phyloP scores from a whole-genome alignment of 2,888 invertebrate genomes.

The Teinopalpus imperialis region DNA sequence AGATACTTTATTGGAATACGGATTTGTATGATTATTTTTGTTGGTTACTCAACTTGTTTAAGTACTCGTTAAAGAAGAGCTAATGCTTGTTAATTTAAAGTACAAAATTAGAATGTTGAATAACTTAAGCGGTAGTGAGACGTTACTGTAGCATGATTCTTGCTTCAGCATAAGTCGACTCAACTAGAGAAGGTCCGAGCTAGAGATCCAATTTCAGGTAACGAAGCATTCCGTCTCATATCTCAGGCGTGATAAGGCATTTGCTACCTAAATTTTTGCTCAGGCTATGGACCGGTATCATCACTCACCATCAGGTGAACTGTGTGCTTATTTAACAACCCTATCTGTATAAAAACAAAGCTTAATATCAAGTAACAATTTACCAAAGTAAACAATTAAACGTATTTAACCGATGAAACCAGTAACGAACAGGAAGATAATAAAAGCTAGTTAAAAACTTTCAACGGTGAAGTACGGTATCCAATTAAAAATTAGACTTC shows the following conservation, averaged over 20 bases:
- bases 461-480: slow-evolving; percentile 34
- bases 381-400: not conserved
- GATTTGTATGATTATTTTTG: slow-evolving; percentile 11
- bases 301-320: too few relatives aligned
- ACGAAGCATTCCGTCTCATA: too few relatives aligned
- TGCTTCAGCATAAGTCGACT: too few relatives aligned
- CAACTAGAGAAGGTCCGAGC: too few relatives aligned
- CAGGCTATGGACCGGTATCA: too few relatives aligned
- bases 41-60: not conserved
- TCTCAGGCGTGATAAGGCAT: too few relatives aligned
- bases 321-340: too few relatives aligned
- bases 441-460: slow-evolving; percentile 23
- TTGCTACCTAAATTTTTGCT: too few relatives aligned
- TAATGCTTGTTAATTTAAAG: not conserved
- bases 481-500: slow-evolving; percentile 68
- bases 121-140: not conserved
- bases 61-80: not conserved
- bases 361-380: not conserved
- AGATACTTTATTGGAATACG: slow-evolving; percentile 15
- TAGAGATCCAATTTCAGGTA: too few relatives aligned
- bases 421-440: slow-evolving; percentile 19
- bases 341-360: not conserved
- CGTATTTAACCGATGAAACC: not conserved
- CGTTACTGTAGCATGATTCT: too few relatives aligned
- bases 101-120: not conserved